Evolutionary conservation across 2,888 invertebrate genomes (phyloP).

Genomic region (Gerris lacustris): DNA sequence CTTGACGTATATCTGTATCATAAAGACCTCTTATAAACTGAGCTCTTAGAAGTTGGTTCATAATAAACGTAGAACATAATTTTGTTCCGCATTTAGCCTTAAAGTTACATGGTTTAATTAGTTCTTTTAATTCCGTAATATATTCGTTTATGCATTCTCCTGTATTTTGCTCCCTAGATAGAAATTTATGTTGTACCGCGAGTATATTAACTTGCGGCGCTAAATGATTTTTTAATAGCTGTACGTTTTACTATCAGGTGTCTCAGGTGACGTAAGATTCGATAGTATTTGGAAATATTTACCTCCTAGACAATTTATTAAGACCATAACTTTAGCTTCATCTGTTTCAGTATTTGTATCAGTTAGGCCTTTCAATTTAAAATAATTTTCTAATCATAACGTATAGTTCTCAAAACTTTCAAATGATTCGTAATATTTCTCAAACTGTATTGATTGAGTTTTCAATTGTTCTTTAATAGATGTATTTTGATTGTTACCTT

Average conservation of each 20-base stretch:
- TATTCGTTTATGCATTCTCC: neutral
- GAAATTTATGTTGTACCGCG: neutral
- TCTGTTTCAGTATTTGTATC: neutral
- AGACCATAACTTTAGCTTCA: neutral
- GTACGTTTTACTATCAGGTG: neutral
- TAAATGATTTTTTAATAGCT: neutral
- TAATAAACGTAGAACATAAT: too few relatives aligned
- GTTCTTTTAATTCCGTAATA: too few relatives aligned
- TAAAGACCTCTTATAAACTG: too few relatives aligned
- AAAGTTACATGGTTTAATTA: too few relatives aligned
- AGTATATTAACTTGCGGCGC: neutral
- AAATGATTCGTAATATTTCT: neutral
- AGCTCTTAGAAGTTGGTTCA: too few relatives aligned
- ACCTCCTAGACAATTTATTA: neutral
- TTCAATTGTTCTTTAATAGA: neutral
- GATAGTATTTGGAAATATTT: neutral
- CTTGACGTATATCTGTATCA: too few relatives aligned
- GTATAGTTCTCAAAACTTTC: neutral
- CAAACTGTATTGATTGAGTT: slow-evolving; percentile 1
- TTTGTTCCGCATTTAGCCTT: too few relatives aligned
- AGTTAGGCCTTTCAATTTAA: neutral
- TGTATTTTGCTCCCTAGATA: neutral
- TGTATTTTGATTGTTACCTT: neutral
- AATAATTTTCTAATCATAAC: neutral
- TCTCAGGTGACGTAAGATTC: neutral